Evolutionary conservation across 2,888 invertebrate genomes (phyloP).

Genomic region (Yponomeuta malinellus): DNA sequence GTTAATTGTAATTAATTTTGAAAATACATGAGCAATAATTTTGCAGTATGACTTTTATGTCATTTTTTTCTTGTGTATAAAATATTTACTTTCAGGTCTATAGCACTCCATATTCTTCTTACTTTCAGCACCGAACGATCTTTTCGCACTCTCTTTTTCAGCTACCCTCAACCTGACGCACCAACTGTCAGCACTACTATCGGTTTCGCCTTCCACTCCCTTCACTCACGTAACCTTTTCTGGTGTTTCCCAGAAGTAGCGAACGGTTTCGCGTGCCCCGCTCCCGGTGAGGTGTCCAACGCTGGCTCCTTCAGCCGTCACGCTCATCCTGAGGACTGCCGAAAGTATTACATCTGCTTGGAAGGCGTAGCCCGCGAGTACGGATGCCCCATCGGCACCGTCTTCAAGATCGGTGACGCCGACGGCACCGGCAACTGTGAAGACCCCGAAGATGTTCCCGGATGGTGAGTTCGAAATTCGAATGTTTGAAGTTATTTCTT

Average conservation of each 20-base stretch:
- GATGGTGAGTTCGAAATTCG: slow-evolving; percentile 83
- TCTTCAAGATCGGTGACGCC: slow-evolving; percentile 94
- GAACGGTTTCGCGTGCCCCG: slow-evolving; percentile 91
- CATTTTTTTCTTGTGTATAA: neutral
- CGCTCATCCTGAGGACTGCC: slow-evolving; percentile 95
- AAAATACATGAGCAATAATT: neutral
- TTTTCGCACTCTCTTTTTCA: neutral
- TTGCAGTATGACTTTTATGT: neutral
- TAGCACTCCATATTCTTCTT: neutral
- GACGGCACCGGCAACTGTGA: slow-evolving; percentile 95
- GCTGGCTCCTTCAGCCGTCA: slow-evolving; percentile 95
- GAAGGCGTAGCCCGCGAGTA: slow-evolving; percentile 94
- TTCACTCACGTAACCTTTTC: slow-evolving; percentile 51
- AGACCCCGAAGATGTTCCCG: slow-evolving; percentile 96
- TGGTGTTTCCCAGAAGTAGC: slow-evolving; percentile 85
- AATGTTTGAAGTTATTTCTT: neutral
- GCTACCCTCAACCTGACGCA: neutral
- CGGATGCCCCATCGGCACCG: slow-evolving; percentile 96
- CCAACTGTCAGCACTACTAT: slow-evolving; percentile 23
- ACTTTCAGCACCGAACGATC: neutral
- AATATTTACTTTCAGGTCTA: neutral
- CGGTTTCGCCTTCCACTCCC: slow-evolving; percentile 44
- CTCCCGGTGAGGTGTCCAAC: slow-evolving; percentile 86
- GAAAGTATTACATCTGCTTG: slow-evolving; percentile 96
- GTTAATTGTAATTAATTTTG: neutral